phyloP scores from a whole-genome alignment of 2,888 invertebrate genomes.

The Melieria crassipennis region DNA sequence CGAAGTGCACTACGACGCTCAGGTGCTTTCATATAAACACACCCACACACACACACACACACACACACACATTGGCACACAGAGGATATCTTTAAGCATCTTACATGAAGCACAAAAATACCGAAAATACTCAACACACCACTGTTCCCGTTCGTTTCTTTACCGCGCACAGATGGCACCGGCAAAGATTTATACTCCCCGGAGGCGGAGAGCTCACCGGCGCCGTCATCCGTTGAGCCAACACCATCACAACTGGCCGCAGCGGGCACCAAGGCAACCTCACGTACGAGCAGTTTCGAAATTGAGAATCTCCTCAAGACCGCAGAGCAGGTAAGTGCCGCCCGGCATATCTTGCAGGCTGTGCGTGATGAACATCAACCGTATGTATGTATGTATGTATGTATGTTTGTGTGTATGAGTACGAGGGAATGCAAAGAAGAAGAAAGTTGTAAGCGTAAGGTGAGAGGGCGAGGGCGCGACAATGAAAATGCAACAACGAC shows the following conservation, averaged over 20 bases:
- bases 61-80: background rate
- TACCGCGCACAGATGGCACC: conserved; percentile 61
- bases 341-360: conserved; percentile 2
- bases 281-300: conserved; percentile 91
- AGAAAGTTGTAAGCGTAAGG: too few species aligned
- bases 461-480: too few species aligned
- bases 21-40: too few species aligned
- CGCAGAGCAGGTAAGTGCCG: conserved; percentile 68
- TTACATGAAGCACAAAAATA: background rate
- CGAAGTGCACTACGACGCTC: conserved; percentile 16
- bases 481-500: too few species aligned
- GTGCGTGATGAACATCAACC: conserved; percentile 9
- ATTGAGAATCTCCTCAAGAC: conserved; percentile 91
- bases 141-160: background rate
- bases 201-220: conserved; percentile 71
- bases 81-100: too few species aligned
- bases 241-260: conserved; percentile 50
- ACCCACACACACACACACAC: conserved; percentile 15
- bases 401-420: background rate
- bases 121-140: background rate
- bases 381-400: background rate
- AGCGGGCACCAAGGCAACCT: conserved; percentile 71
- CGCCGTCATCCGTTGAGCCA: conserved; percentile 67
- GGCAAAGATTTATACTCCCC: conserved; percentile 82
- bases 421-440: too few species aligned